phyloP scores from a whole-genome alignment of 2,888 invertebrate genomes.

The Timema cristinae region DNA sequence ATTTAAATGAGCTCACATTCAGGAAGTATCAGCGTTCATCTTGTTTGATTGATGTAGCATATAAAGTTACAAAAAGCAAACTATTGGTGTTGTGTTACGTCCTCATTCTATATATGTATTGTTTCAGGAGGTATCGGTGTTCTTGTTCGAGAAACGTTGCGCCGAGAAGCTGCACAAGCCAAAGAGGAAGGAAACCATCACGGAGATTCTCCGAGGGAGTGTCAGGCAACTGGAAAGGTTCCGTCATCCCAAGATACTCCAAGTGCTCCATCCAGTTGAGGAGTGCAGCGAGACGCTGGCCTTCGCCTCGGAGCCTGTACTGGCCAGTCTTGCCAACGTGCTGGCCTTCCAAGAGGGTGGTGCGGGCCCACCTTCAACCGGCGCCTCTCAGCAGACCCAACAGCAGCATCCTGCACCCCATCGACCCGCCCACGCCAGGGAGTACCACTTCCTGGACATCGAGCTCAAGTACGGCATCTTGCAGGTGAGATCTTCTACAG shows the following conservation, averaged over 20 bases:
- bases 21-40: no score
- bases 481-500: slow-evolving; percentile 59
- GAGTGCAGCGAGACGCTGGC: slow-evolving; percentile 85
- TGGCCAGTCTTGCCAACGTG: slow-evolving; percentile 85
- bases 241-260: slow-evolving; percentile 78
- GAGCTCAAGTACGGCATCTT: slow-evolving; percentile 90
- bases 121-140: slow-evolving; percentile 85
- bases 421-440: slow-evolving; percentile 65
- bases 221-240: slow-evolving; percentile 75
- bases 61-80: no score
- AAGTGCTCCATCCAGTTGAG: slow-evolving; percentile 67
- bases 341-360: slow-evolving; percentile 72
- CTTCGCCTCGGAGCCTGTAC: slow-evolving; percentile 89
- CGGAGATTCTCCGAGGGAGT: slow-evolving; percentile 78
- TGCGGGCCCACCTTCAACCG: slow-evolving; percentile 39
- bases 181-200: slow-evolving; percentile 84
- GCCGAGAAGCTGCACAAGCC: slow-evolving; percentile 92
- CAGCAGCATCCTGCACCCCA: slow-evolving; percentile 40
- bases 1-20: no score
- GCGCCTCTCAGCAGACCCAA: slow-evolving; percentile 42
- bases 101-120: slow-evolving; percentile 28
- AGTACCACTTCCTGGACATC: slow-evolving; percentile 85
- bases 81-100: neutral
- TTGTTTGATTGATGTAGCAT: no score
- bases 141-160: slow-evolving; percentile 88